Evolutionary conservation across 1,140 invertebrate genomes (phyloP), one percentile per base, ranked within the genome.

Genomic region (Pemphigus obesinymphae): DNA sequence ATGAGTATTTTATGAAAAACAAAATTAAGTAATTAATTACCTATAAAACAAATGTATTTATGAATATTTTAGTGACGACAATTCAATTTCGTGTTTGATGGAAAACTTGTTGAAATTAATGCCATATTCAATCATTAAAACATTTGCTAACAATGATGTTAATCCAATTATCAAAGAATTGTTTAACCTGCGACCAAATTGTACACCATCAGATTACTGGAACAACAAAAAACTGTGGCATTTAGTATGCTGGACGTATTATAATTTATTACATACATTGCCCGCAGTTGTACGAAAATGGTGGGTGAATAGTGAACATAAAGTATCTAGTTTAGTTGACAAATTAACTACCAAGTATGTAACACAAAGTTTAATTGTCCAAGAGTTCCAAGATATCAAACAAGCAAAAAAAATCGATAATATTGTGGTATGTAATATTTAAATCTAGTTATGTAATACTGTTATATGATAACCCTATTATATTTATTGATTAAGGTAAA

Each of bases 271-370:
- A 43, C 88, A 90, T 53, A 89, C 90, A 84, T 87, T 95, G 83
- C 94, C 94, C n/a, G 94, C 93, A 48, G 88, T 93, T 68, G 91
- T 94, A 4, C 89, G 95, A 26, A 90, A 92, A 85, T 97, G 95
- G 95, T 96, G 93, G 91, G 45, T 76, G 3, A 89, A 90, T 58
- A 86, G 89, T 3, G 93, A 94, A 31, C 90, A 92, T 76, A 89
- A 90, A 84, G 89, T 91, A 13, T 89, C 91, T 48, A 89, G 89
- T 72, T 88, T 92, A 76, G 91, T 96, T 6, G 94, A 96, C 83
- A 91, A 90, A 86, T 90, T 95, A 31, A 96, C 95, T 11, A 88
- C 89, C 0, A 89, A 90, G 82, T 92, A 92, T 86, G 90, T 96
- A 4, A 94, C 93, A 83, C 90, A 91, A 3, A 85, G 90, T 37